A percentile compares a stretch with the other conserved stretches of the same genome.
Evolutionary conservation across 2,113 vertebrate species (phyloP).

Genomic region (Spilogale gracilis): DNA sequence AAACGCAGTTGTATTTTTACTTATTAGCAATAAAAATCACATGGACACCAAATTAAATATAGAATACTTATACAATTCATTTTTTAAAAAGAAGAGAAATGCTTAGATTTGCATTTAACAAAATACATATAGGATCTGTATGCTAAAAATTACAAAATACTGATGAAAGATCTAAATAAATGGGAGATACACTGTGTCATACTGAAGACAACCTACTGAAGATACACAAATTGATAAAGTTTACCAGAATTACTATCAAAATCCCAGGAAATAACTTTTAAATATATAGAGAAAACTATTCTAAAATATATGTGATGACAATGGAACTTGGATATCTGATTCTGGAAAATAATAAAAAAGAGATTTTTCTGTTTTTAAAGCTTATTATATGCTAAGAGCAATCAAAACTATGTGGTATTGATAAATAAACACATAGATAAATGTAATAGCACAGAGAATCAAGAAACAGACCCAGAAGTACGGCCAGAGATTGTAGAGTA

Average conservation of each 20-base stretch:
- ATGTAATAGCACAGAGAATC: background rate
- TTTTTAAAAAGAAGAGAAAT: background rate
- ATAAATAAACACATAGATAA: background rate
- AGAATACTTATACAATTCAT: background rate
- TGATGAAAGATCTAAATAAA: background rate
- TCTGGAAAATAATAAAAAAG: background rate
- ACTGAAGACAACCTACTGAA: background rate
- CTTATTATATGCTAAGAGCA: background rate
- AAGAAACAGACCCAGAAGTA: background rate
- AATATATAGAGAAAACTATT: background rate
- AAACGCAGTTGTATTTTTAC: background rate
- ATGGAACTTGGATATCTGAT: background rate
- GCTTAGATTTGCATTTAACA: background rate
- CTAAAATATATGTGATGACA: background rate
- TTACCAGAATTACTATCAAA: constrained; percentile 2
- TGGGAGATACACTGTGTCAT: background rate
- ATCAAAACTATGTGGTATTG: background rate
- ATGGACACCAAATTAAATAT: background rate
- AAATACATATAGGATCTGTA: background rate
- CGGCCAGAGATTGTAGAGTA: background rate
- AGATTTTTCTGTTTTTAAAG: background rate
- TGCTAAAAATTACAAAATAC: background rate
- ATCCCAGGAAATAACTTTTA: background rate
- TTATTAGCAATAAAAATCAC: background rate
- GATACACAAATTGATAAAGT: background rate